phyloP scores from a whole-genome alignment of 2,797 vertebrate species.

The Lepus townsendii region DNA sequence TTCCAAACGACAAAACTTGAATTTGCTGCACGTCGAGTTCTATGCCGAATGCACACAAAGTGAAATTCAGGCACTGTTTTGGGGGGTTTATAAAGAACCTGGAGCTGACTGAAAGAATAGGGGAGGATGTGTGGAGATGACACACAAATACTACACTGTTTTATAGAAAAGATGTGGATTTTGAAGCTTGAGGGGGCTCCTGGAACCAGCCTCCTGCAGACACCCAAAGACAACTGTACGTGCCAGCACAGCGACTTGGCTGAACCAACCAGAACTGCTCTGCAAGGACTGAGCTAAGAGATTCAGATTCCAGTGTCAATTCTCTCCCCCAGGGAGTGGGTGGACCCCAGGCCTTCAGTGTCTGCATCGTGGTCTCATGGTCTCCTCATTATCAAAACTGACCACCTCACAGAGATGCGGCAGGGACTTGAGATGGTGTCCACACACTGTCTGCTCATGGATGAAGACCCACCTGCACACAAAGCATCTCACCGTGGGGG shows the following conservation, averaged over 20 bases:
- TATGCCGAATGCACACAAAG: no score
- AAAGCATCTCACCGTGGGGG: not conserved
- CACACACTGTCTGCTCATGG: not conserved
- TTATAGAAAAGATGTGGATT: no score
- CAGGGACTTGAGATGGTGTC: not conserved
- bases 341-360: not conserved
- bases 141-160: no score
- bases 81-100: no score
- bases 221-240: not conserved
- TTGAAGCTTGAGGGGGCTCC: no score
- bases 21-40: no score
- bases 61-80: no score
- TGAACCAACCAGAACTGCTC: not conserved
- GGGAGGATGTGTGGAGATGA: no score
- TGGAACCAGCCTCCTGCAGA: no score
- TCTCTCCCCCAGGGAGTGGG: not conserved
- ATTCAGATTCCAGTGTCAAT: not conserved
- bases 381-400: not conserved
- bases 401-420: not conserved
- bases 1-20: no score
- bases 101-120: no score
- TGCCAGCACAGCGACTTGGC: not conserved
- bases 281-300: not conserved
- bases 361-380: not conserved
- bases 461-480: not conserved